Evolutionary conservation across 2,888 invertebrate species (phyloP).

Genomic region (Acronicta leporina): DNA sequence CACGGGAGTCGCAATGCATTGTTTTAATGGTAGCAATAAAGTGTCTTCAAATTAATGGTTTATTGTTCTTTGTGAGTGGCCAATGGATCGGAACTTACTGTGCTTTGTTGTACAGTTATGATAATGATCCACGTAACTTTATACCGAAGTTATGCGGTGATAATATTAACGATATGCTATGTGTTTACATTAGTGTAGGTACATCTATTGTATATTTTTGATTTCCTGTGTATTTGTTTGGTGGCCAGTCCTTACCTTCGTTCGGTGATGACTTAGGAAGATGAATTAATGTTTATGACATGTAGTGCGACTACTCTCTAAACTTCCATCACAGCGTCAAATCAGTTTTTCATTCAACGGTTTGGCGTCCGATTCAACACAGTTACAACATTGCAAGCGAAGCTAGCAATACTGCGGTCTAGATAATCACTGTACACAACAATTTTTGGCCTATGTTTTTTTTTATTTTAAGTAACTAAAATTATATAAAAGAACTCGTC

Average conservation of each 20-base stretch:
- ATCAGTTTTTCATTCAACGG: too few species aligned
- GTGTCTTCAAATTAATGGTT: constrained; percentile 78
- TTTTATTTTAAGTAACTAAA: too few species aligned
- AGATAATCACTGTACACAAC: too few species aligned
- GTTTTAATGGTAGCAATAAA: constrained; percentile 73
- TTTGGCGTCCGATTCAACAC: too few species aligned
- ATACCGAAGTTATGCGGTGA: constrained; percentile 42
- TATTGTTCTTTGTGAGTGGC: constrained; percentile 78
- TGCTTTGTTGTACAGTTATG: constrained; percentile 68
- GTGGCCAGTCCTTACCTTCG: constrained; percentile 6
- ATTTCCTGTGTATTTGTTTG: constrained; percentile 3
- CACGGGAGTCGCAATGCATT: constrained; percentile 68
- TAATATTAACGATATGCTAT: constrained; percentile 45
- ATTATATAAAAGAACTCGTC: too few species aligned
- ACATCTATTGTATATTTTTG: constrained; percentile 17
- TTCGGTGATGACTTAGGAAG: not conserved
- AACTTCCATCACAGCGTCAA: too few species aligned
- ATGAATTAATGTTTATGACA: too few species aligned
- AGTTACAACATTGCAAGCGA: too few species aligned
- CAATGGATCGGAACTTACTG: constrained; percentile 76
- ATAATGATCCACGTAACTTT: constrained; percentile 63
- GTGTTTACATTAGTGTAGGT: constrained; percentile 19
- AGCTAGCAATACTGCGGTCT: too few species aligned
- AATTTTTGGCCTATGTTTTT: too few species aligned
- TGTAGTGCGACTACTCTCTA: too few species aligned